Evolutionary conservation across 1,140 invertebrate species (phyloP), one percentile per base, ranked within the genome.

Genomic region (Galendromus occidentalis): DNA sequence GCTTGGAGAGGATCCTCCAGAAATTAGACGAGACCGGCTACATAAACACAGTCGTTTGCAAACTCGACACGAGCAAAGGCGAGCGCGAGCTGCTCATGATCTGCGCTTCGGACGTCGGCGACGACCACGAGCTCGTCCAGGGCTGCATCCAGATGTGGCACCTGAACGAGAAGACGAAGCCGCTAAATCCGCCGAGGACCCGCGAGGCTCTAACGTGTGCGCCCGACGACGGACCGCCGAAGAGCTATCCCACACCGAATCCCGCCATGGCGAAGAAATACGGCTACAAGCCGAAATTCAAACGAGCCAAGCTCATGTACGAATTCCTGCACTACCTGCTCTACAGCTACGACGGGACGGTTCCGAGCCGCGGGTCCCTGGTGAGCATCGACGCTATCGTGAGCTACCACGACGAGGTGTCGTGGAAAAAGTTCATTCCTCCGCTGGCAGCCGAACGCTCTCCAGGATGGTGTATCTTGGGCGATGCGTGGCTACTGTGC

Each of bases 351-450:
- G 73, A 76, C 14, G 78, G 80, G 5, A 66, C 79, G 39, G 66
- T 67, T 1, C 14, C 33, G 25, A 33, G 9, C 51, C 4, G 25
- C 2, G 70, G 79, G 41, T 68, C 71, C n/a, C 67, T 68, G 9
- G 28, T 25, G 14, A 64, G 65, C 51, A 51, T 73, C 25, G 71
- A 79, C 42, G 72, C 66, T 64, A 65, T 67, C 1, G 59, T 44
- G n/a, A 67, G 76, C 0, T 76, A 74, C 44, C 65, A 74, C 42
- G 75, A 76, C 64, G 77, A 78, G 66, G 71, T 71, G 33, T 68
- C 74, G 68, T 87, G 85, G 85, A 84, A 82, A 74, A 86, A 83
- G 74, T 88, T 88, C 71, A 74, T 89, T 12, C 82, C 85, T 1
- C 79, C 78, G 20, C 70, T 88, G 45, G 82, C 86, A 71, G 72